Evolutionary conservation across 2,113 vertebrate species (phyloP), one percentile per base, ranked within the genome.

Genomic region (Chrysemys picta): DNA sequence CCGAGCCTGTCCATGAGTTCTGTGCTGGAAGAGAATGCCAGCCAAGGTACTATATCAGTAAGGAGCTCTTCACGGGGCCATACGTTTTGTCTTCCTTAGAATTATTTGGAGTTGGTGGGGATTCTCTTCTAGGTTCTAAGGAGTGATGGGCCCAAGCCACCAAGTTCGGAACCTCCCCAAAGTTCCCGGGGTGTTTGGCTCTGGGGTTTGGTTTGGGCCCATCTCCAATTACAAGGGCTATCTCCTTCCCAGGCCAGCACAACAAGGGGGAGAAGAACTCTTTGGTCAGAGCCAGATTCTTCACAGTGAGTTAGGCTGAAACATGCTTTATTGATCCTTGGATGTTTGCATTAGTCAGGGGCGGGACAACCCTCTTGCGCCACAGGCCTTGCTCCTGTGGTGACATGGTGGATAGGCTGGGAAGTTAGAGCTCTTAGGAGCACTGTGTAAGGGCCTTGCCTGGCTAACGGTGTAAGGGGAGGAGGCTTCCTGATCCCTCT

Each of bases 1-100:
- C 99, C 0, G 99, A 99, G 97, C 99, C 99, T 0, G 99, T 99
- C 91, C 99, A 99, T 4, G 99, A 99, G 95, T 99, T 99, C 98
- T 99, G 99, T 59, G 99, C 99, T 1, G 99, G 99, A 80, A 98
- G 99, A 94, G 99, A 99, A 90, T 99, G 99, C 97, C 99, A 99
- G 96, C 99, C 99, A 96, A 99, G 99, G 99, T 99, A 98, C 81
- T 5, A 3, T 76, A 65, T 50, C 78, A 2, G 17, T 89, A 50
- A 96, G 91, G 75, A 0, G 0, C 76, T 91, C 52, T 78, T 9
- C 79, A 84, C 11, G 87, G 24, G 8, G 2, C 53, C 47, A 22
- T 2, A 8, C 1, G 50, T 91, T 85, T 83, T 2, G 65, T 78
- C 87, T 83, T 87, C 56, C 1, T 0, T 75, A 88, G 12, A 0